Evolutionary conservation across 2,888 invertebrate species (phyloP).

Genomic region (Scelioninae gen. 1): DNA sequence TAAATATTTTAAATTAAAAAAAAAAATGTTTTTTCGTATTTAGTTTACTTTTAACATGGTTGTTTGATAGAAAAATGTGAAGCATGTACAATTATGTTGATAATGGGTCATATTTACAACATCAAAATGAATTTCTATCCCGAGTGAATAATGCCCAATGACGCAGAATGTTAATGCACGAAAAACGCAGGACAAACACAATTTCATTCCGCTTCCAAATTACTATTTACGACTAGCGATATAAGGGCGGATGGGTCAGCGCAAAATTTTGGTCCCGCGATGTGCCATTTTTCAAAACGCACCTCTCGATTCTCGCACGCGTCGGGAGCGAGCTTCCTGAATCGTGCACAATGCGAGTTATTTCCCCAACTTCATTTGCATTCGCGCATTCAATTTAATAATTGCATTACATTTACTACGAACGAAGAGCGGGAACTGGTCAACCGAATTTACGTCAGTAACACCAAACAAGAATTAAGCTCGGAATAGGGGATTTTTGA

Average conservation of each 20-base stretch:
- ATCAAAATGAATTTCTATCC: too few relatives aligned
- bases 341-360: conserved; percentile 55
- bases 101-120: too few relatives aligned
- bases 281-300: conserved; percentile 51
- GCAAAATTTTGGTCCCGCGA: conserved; percentile 27
- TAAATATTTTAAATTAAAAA: too few relatives aligned
- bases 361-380: conserved; percentile 64
- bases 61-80: too few relatives aligned
- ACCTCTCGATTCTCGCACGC: conserved; percentile 40
- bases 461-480: conserved; percentile 51
- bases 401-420: conserved; percentile 59
- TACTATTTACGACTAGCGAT: conserved; percentile 42
- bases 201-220: conserved; percentile 41
- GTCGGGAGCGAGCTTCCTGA: conserved; percentile 48
- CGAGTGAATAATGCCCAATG: neutral
- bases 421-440: conserved; percentile 41
- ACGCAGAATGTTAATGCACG: conserved; percentile 39
- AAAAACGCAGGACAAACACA: conserved; percentile 35
- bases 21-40: too few relatives aligned
- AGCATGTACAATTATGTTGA: too few relatives aligned
- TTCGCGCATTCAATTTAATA: conserved; percentile 60
- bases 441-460: conserved; percentile 57
- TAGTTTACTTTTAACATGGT: too few relatives aligned
- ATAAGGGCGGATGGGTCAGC: conserved; percentile 32
- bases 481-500: conserved; percentile 47